These are phyloP conservation scores for Cheilosia scutellata DNA, from an alignment of 2,888 invertebrate species.

Conservation along the genomic window DNA sequence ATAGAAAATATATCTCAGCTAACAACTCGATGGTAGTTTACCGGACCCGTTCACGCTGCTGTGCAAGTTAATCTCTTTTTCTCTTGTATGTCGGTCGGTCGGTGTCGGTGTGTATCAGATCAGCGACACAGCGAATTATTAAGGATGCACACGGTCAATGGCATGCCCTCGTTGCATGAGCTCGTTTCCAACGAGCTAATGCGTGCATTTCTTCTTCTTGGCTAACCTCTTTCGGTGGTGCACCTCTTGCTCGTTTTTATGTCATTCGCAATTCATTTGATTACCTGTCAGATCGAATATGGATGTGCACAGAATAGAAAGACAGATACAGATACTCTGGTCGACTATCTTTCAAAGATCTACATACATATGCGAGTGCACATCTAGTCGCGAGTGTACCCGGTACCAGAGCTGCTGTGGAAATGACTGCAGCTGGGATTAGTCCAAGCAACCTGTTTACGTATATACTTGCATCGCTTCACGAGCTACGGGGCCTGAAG, in stretches of 20 bases:
- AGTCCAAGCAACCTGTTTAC: conserved; percentile 42
- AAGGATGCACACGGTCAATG: conserved; percentile 47
- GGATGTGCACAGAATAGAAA: conserved; percentile 20
- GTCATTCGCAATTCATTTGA: conserved; percentile 54
- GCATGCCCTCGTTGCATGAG: conserved; percentile 49
- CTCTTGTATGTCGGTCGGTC: neutral
- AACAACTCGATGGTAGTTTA: conserved; percentile 13
- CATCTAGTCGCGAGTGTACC: neutral
- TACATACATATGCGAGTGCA: neutral
- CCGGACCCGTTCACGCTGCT: conserved; percentile 4
- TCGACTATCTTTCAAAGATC: neutral
- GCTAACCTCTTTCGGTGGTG: conserved; percentile 6
- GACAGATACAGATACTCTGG: neutral
- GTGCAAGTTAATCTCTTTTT: conserved; percentile 3
- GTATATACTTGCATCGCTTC: conserved; percentile 1
- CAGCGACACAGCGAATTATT: neutral
- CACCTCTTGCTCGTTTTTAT: conserved; percentile 41
- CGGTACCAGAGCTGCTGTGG: neutral
- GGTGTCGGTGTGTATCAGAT: neutral
- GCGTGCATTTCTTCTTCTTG: neutral
- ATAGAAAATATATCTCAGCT: neutral
- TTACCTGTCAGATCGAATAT: conserved; percentile 57
- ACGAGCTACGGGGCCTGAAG: neutral
- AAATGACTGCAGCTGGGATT: conserved; percentile 11
- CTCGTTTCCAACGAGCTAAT: conserved; percentile 9